Conservation (phyloP, 2,113 vertebrate species). For the Hydrolagus affinis region DNA sequence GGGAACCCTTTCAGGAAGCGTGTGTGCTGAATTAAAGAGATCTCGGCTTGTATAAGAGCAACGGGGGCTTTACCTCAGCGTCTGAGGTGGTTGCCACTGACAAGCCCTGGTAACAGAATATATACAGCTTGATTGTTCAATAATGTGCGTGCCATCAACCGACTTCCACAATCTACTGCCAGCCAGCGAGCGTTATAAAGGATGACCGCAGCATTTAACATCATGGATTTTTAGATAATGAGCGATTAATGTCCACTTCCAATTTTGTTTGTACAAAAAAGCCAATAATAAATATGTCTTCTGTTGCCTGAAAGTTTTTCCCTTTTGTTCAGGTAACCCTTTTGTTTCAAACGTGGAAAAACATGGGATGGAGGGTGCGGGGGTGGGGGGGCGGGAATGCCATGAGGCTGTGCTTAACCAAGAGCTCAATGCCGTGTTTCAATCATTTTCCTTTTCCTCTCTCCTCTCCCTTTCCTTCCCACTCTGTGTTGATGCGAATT, state of each 20-base stretch:
- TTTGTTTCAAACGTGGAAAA: not conserved
- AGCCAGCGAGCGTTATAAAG: not conserved
- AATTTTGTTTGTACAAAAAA: not conserved
- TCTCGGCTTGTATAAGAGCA: not conserved
- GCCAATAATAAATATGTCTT: not conserved
- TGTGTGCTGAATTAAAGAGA: not conserved
- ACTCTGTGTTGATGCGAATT: too few relatives aligned
- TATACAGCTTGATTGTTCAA: slow-evolving; percentile 11
- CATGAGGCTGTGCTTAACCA: too few relatives aligned
- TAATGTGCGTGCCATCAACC: slow-evolving; percentile 13
- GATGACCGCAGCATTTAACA: slow-evolving; percentile 8
- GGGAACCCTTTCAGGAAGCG: not conserved
- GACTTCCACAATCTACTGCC: slow-evolving; percentile 14
- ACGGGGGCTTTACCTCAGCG: slow-evolving; percentile 6
- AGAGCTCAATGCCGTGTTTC: too few relatives aligned
- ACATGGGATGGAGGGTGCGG: too few relatives aligned
- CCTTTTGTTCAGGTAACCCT: slow-evolving; percentile 10
- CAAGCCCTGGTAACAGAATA: slow-evolving; percentile 17
- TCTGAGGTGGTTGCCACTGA: not conserved
- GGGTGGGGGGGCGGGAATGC: too few relatives aligned
- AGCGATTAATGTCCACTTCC: slow-evolving; percentile 16
- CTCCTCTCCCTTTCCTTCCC: too few relatives aligned
- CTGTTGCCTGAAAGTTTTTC: not conserved
- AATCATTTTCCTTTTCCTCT: too few relatives aligned
- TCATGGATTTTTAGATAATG: not conserved